These are phyloP conservation scores for Brachyptera risi DNA, from an alignment of 2,888 invertebrate species.

Conservation along the genomic window DNA sequence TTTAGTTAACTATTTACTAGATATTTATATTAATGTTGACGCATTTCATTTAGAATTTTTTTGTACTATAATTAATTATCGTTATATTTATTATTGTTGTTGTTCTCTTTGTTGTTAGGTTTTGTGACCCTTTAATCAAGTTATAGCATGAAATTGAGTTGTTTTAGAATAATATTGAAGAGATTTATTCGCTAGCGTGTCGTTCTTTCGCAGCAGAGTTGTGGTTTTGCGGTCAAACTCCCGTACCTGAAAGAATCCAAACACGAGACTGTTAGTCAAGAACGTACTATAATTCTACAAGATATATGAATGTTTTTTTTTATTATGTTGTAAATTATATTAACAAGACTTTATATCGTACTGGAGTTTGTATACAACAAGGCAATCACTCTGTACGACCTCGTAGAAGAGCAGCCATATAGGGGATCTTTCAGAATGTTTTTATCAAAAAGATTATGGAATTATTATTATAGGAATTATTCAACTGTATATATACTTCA, in stretches of 20 bases:
- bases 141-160: constrained; percentile 7
- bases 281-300: too few relatives aligned
- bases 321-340: too few relatives aligned
- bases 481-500: too few relatives aligned
- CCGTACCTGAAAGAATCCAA: background rate
- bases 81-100: background rate
- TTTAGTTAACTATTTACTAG: background rate
- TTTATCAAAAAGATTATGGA: too few relatives aligned
- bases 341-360: too few relatives aligned
- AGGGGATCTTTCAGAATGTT: too few relatives aligned
- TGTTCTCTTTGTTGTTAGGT: background rate
- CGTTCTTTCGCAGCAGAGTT: background rate
- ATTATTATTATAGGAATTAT: too few relatives aligned
- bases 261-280: too few relatives aligned
- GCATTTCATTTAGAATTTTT: constrained; percentile 3
- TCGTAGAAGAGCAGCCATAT: too few relatives aligned
- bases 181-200: constrained; percentile 36
- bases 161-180: constrained; percentile 18
- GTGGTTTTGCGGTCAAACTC: background rate
- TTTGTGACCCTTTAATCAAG: background rate
- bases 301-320: too few relatives aligned
- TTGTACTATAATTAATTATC: background rate
- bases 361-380: too few relatives aligned
- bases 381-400: too few relatives aligned
- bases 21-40: background rate